phyloP scores from a whole-genome alignment of 2,888 invertebrate species.

The Phyllotreta striolata region DNA sequence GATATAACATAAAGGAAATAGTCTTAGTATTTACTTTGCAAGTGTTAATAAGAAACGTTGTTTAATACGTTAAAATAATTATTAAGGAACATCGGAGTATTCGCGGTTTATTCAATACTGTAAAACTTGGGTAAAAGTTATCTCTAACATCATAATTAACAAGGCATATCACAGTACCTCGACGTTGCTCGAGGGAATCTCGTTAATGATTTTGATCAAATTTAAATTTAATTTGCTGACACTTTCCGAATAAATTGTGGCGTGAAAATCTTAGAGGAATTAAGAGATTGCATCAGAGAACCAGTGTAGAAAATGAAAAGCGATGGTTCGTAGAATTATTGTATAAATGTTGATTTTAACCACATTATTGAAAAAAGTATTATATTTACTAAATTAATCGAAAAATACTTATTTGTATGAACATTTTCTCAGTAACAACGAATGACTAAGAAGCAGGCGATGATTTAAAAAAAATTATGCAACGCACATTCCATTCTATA shows the following conservation, averaged over 20 bases:
- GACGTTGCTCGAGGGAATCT: not conserved
- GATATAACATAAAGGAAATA: too few species aligned
- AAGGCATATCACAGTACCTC: conserved; percentile 6
- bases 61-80: too few species aligned
- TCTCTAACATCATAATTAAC: conserved; percentile 9
- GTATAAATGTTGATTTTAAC: too few species aligned
- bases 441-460: conserved; percentile 1
- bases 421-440: not conserved
- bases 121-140: not conserved
- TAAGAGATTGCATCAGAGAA: not conserved
- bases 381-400: too few species aligned
- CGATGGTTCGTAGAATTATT: too few species aligned
- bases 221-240: conserved; percentile 4
- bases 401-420: not conserved
- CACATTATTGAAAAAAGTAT: too few species aligned
- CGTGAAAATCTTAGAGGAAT: conserved; percentile 5
- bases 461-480: conserved; percentile 8
- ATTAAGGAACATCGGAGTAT: too few species aligned
- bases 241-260: conserved; percentile 10
- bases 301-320: too few species aligned
- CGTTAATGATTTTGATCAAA: conserved; percentile 13
- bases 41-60: too few species aligned
- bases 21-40: too few species aligned
- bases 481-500: conserved; percentile 12
- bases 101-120: too few species aligned